phyloP scores from a whole-genome alignment of 2,797 vertebrate genomes.

The Fringilla coelebs region DNA sequence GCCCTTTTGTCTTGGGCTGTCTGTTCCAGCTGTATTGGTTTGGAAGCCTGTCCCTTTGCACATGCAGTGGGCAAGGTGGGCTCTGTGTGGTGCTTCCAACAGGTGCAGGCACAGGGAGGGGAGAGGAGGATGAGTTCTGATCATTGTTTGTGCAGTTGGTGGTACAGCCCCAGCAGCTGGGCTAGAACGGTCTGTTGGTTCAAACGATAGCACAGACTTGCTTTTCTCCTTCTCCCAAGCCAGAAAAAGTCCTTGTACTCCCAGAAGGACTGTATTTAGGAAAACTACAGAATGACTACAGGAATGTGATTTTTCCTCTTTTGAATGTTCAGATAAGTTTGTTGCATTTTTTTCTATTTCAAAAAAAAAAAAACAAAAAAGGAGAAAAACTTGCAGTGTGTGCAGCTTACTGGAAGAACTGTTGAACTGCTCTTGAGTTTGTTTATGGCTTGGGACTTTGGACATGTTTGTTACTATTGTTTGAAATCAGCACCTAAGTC shows the following conservation, averaged over 20 bases:
- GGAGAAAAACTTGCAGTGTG: not conserved
- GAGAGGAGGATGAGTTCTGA: not conserved
- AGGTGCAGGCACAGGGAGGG: not conserved
- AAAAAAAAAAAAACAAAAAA: not conserved
- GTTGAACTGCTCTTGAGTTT: not conserved
- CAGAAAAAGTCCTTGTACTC: not conserved
- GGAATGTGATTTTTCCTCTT: not conserved
- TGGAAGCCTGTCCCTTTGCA: rapidly evolving
- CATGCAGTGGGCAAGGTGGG: not conserved
- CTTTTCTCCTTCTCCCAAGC: not conserved
- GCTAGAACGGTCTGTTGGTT: rapidly evolving
- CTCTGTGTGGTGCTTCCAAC: not conserved
- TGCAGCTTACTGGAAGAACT: not conserved
- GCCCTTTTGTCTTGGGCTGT: not conserved
- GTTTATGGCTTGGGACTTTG: not conserved
- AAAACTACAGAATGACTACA: not conserved
- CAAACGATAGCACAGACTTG: rapidly evolving
- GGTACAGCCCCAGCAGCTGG: not conserved
- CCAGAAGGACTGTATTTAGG: not conserved
- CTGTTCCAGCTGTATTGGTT: not conserved
- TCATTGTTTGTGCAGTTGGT: not conserved
- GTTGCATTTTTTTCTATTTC: not conserved
- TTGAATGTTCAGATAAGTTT: not conserved
- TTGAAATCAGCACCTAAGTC: not conserved
- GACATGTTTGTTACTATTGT: not conserved